Evolutionary conservation across 1,140 invertebrate genomes (phyloP).

Genomic region (Hirudo medicinalis): DNA sequence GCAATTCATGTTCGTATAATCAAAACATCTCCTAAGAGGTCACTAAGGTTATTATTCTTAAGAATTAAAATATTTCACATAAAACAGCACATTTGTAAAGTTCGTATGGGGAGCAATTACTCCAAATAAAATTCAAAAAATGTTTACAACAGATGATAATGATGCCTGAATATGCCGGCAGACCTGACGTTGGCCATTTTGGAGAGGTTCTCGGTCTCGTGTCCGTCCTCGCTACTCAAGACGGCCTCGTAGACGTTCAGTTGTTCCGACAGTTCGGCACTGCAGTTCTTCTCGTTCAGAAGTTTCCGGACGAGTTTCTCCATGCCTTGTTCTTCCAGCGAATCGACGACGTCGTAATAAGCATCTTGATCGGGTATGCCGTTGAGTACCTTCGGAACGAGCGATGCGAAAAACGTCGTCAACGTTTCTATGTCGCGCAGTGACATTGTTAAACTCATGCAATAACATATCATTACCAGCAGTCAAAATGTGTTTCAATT

Average conservation of each 20-base stretch:
- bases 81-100: too few relatives aligned
- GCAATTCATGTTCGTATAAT: too few relatives aligned
- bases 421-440: not conserved
- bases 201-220: constrained; percentile 32
- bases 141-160: too few relatives aligned
- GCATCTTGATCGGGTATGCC: constrained; percentile 91
- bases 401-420: not conserved
- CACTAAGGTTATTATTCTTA: too few relatives aligned
- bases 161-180: constrained; percentile 4
- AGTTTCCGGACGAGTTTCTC: constrained; percentile 76
- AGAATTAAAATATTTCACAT: too few relatives aligned
- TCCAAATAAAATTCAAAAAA: too few relatives aligned
- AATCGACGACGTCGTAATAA: constrained; percentile 94
- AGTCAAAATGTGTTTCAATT: too few relatives aligned
- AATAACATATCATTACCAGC: too few relatives aligned
- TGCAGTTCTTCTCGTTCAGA: constrained; percentile 63
- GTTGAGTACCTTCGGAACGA: constrained; percentile 55
- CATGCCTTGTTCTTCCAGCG: constrained; percentile 88
- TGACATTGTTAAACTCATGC: not conserved
- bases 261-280: constrained; percentile 79
- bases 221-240: constrained; percentile 68
- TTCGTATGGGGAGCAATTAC: too few relatives aligned
- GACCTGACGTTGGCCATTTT: constrained; percentile 36
- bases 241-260: constrained; percentile 90
- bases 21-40: too few relatives aligned